These are phyloP conservation scores for Pipistrellus pipistrellus DNA, from an alignment of 2,797 vertebrate genomes.

Conservation along the genomic window DNA sequence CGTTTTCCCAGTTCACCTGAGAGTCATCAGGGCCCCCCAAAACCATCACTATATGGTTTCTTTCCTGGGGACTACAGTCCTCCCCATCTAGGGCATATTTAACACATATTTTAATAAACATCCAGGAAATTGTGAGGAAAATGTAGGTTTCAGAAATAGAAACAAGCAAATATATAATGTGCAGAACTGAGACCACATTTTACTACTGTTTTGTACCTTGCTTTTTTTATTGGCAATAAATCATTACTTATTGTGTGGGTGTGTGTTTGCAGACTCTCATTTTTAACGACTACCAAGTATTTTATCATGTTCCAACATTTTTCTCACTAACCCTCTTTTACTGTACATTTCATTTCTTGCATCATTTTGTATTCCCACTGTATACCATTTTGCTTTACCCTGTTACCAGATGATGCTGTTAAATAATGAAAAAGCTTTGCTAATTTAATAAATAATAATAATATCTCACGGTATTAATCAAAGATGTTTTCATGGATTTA, in stretches of 20 bases:
- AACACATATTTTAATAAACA: slow-evolving; percentile 37
- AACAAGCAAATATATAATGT: not conserved
- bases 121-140: slow-evolving; percentile 6
- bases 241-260: not conserved
- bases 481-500: not conserved
- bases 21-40: not conserved
- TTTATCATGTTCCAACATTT: not conserved
- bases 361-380: not conserved
- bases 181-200: not conserved
- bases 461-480: not conserved
- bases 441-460: not conserved
- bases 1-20: not conserved
- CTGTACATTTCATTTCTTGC: not conserved
- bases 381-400: not conserved
- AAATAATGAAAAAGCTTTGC: not conserved
- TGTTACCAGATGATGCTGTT: not conserved
- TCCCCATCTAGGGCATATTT: not conserved
- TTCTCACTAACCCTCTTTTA: not conserved
- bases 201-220: not conserved
- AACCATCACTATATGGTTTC: not conserved
- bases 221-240: not conserved
- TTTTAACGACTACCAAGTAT: not conserved
- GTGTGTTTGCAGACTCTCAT: not conserved
- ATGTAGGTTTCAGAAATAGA: slow-evolving; percentile 29
- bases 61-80: not conserved